phyloP scores from a whole-genome alignment of 1,140 invertebrate genomes.

The Drosophila seguyi region DNA sequence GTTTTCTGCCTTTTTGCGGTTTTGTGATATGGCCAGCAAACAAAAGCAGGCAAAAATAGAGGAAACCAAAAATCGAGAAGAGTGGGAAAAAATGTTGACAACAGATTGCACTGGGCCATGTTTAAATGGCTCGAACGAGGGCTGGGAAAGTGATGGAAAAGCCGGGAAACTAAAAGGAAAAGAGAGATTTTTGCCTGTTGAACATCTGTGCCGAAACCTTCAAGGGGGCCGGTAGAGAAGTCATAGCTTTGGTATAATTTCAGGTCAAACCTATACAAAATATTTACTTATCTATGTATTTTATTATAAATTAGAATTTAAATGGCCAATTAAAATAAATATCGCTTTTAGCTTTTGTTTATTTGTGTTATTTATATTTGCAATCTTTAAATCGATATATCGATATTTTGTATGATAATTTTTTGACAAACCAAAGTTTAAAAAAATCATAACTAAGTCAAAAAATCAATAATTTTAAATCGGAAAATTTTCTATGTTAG shows the following conservation, averaged over 20 bases:
- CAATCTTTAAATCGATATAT: too few relatives aligned
- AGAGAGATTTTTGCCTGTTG: slow-evolving; percentile 30
- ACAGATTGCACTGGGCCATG: slow-evolving; percentile 62
- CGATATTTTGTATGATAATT: too few relatives aligned
- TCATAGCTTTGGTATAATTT: neutral
- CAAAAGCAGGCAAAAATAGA: slow-evolving; percentile 44
- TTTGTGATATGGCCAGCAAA: slow-evolving; percentile 67
- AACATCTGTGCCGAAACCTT: slow-evolving; percentile 12
- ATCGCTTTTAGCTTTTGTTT: too few relatives aligned
- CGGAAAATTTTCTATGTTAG: too few relatives aligned
- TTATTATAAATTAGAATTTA: too few relatives aligned
- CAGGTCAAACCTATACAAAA: too few relatives aligned
- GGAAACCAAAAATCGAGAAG: slow-evolving; percentile 19
- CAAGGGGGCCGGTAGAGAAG: neutral
- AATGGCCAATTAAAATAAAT: too few relatives aligned
- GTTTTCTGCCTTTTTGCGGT: slow-evolving; percentile 76
- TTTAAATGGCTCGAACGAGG: slow-evolving; percentile 57
- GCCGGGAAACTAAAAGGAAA: neutral
- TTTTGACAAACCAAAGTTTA: too few relatives aligned
- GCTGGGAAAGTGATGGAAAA: slow-evolving; percentile 3
- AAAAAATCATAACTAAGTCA: too few relatives aligned
- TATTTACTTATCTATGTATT: too few relatives aligned
- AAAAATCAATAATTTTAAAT: too few relatives aligned
- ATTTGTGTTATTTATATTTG: too few relatives aligned
- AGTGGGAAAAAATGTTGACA: slow-evolving; percentile 63